Evolutionary conservation across 2,113 vertebrate species (phyloP).

Genomic region (Toxostoma redivivum): DNA sequence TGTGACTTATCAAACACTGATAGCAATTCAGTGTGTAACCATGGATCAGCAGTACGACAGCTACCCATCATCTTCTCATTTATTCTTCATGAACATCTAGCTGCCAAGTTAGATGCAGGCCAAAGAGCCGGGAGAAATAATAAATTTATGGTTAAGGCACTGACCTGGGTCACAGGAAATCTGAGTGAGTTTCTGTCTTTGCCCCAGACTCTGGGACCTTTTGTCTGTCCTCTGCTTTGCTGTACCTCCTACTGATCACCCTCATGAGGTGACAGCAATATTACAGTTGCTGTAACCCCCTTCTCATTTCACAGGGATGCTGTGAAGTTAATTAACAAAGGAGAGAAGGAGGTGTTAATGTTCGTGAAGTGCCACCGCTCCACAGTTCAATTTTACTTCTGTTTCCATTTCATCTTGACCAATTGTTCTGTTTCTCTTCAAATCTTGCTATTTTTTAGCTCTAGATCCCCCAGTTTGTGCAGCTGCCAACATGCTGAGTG

Average conservation of each 20-base stretch:
- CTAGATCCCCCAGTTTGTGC: not conserved
- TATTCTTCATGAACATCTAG: not conserved
- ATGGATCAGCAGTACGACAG: not conserved
- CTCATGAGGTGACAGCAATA: not conserved
- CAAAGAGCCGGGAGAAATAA: not conserved
- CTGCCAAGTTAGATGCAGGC: not conserved
- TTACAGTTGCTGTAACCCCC: not conserved
- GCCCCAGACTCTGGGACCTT: not conserved
- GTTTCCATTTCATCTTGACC: not conserved
- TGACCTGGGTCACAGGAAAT: not conserved
- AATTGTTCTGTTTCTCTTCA: not conserved
- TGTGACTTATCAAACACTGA: not conserved
- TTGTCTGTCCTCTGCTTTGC: not conserved
- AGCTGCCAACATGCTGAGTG: not conserved
- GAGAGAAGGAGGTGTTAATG: not conserved
- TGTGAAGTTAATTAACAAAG: conserved; percentile 22
- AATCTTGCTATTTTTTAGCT: not conserved
- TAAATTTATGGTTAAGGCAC: not conserved
- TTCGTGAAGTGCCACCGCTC: not conserved
- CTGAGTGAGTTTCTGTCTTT: not conserved
- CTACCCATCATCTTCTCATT: not conserved
- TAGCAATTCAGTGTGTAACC: not conserved
- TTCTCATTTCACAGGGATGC: not conserved
- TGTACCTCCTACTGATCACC: not conserved
- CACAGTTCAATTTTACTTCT: not conserved